A percentile compares a stretch with the other conserved stretches of the same genome.
Evolutionary conservation across 2,888 invertebrate species (phyloP).

Genomic region (Cephus rjabovi): DNA sequence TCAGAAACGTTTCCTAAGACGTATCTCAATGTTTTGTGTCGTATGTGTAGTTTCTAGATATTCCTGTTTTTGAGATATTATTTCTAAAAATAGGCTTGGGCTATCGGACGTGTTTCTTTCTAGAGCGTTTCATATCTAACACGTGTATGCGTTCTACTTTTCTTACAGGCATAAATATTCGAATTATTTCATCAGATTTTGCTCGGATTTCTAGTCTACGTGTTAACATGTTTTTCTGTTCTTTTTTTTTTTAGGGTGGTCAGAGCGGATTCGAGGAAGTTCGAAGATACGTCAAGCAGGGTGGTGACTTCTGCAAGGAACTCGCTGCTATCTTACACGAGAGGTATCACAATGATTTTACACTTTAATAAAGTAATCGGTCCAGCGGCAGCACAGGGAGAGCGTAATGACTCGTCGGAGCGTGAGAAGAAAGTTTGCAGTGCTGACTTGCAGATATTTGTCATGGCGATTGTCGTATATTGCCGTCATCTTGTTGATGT

Average conservation of each 20-base stretch:
- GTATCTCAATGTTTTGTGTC: too few relatives aligned
- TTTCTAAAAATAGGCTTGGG: background rate
- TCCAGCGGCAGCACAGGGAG: background rate
- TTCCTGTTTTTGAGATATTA: background rate
- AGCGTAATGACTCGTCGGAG: background rate
- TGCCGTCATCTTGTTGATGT: background rate
- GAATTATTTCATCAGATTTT: background rate
- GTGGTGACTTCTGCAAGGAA: slow-evolving; percentile 95
- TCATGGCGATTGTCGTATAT: background rate
- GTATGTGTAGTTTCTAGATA: background rate
- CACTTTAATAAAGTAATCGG: background rate
- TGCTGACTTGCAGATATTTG: background rate
- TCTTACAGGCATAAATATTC: background rate
- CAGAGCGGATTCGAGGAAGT: slow-evolving; percentile 95
- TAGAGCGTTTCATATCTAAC: too few relatives aligned
- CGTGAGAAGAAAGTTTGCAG: background rate
- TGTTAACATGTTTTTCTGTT: background rate
- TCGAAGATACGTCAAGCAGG: slow-evolving; percentile 91
- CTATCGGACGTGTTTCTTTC: background rate
- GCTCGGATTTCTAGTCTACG: background rate
- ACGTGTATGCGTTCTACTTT: background rate
- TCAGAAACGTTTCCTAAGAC: too few relatives aligned
- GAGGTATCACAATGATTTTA: slow-evolving; percentile 72
- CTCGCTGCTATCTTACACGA: slow-evolving; percentile 89
- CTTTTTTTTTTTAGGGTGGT: slow-evolving; percentile 74